phyloP scores from a whole-genome alignment of 2,888 invertebrate genomes.

The Hirtodrosophila histrioides region DNA sequence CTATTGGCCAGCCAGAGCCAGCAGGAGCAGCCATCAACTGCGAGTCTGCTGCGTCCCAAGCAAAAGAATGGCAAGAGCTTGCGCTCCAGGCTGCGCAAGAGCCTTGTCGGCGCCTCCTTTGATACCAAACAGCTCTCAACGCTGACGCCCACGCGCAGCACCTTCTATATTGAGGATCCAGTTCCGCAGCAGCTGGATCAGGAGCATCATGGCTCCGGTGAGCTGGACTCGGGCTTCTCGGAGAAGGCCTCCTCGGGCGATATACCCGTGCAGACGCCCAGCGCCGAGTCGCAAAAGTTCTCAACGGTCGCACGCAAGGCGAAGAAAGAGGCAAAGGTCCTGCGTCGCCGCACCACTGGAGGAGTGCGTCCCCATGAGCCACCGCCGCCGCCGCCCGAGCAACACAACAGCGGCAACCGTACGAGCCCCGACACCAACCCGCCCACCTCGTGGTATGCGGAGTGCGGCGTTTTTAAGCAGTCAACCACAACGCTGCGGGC shows the following conservation, averaged over 20 bases:
- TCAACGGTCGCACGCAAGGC: conserved; percentile 81
- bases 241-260: conserved; percentile 80
- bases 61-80: conserved; percentile 85
- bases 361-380: conserved; percentile 83
- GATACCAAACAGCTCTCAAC: conserved; percentile 82
- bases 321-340: conserved; percentile 79
- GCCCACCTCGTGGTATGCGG: conserved; percentile 90
- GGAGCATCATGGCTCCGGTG: conserved; percentile 83
- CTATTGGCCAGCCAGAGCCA: conserved; percentile 35
- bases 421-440: conserved; percentile 79
- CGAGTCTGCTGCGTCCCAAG: conserved; percentile 48
- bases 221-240: conserved; percentile 87
- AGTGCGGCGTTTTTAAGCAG: conserved; percentile 87
- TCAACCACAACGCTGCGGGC: conserved; percentile 28
- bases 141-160: conserved; percentile 87
- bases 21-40: conserved; percentile 14
- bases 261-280: conserved; percentile 44
- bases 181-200: conserved; percentile 15
- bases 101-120: conserved; percentile 84
- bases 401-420: conserved; percentile 1
- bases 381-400: conserved; percentile 84
- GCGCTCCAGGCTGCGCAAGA: conserved; percentile 87
- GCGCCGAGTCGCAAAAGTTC: conserved; percentile 69
- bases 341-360: conserved; percentile 81
- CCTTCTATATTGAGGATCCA: conserved; percentile 89